These are phyloP conservation scores for Mizuhopecten yessoensis DNA, from an alignment of 1,140 invertebrate species.

Conservation along the genomic window DNA sequence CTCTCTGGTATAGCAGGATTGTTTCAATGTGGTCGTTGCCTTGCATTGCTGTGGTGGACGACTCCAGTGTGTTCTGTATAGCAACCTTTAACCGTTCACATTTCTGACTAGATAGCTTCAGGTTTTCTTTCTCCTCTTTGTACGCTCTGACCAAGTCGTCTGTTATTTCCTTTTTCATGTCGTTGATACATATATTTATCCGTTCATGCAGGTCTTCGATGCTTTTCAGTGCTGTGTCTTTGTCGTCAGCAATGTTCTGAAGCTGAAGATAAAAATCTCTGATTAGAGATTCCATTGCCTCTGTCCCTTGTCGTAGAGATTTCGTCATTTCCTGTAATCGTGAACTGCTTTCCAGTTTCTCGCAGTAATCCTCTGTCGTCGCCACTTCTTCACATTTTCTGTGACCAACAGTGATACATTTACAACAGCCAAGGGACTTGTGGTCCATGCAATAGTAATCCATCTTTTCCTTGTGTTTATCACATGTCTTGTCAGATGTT, in stretches of 20 bases:
- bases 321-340: background rate
- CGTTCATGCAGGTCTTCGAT: background rate
- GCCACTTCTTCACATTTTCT: constrained; percentile 63
- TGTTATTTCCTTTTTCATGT: constrained; percentile 1
- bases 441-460: constrained; percentile 68
- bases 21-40: background rate
- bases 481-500: background rate
- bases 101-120: background rate
- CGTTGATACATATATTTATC: background rate
- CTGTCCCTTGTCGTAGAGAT: background rate
- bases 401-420: constrained; percentile 66
- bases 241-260: background rate
- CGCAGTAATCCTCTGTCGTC: constrained; percentile 54
- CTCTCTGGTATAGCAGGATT: background rate
- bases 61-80: background rate
- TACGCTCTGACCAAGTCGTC: background rate
- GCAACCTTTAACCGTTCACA: background rate
- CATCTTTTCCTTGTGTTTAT: constrained; percentile 42
- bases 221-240: background rate
- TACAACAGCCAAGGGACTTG: constrained; percentile 62
- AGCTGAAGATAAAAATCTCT: background rate
- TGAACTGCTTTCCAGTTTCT: background rate
- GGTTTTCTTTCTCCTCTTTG: background rate
- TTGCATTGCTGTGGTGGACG: background rate
- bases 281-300: background rate